phyloP scores from a whole-genome alignment of 2,888 invertebrate species.

The Phalera bucephala region DNA sequence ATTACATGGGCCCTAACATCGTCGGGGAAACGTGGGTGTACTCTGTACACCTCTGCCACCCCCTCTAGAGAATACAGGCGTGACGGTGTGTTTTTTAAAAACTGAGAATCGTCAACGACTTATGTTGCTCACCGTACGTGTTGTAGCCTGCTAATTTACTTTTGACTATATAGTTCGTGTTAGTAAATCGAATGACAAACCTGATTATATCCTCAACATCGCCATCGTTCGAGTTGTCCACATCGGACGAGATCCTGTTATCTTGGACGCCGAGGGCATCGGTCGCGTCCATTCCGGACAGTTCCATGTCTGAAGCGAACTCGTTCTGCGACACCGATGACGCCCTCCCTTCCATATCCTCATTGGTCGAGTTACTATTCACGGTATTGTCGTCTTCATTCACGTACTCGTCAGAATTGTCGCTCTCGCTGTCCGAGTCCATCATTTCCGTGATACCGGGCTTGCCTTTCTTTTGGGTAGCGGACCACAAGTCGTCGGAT shows the following conservation, averaged over 20 bases:
- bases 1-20: no score
- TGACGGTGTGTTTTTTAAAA: no score
- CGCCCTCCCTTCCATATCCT: constrained; percentile 64
- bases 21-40: no score
- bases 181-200: no score
- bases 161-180: no score
- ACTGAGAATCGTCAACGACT: no score
- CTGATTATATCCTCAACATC: constrained; percentile 85
- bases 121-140: no score
- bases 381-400: constrained; percentile 75
- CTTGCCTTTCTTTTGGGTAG: constrained; percentile 84
- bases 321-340: constrained; percentile 80
- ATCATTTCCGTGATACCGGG: constrained; percentile 82
- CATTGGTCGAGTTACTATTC: constrained; percentile 73
- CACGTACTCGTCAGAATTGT: constrained; percentile 67
- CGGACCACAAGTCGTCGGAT: constrained; percentile 83
- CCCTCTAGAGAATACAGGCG: no score
- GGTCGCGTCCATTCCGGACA: constrained; percentile 84
- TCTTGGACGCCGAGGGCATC: constrained; percentile 80
- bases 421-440: constrained; percentile 84
- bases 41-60: no score
- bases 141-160: no score
- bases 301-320: constrained; percentile 84
- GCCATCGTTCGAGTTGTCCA: constrained; percentile 84
- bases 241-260: constrained; percentile 76